Evolutionary conservation across 2,888 invertebrate genomes (phyloP).

Genomic region (Cerastis leucographa): DNA sequence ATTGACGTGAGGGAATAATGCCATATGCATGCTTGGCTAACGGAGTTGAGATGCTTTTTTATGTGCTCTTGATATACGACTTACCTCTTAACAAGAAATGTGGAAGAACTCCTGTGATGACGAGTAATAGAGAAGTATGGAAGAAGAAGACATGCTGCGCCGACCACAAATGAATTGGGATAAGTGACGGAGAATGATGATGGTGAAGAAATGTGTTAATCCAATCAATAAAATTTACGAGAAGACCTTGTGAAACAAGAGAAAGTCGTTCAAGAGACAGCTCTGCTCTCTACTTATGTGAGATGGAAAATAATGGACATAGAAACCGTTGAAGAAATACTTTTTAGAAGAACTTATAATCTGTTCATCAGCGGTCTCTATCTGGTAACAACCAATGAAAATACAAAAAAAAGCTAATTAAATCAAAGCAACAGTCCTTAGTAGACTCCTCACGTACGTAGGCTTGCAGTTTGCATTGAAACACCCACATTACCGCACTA

Average conservation of each 20-base stretch:
- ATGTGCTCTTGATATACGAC: not conserved
- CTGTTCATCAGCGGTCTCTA: constrained; percentile 2
- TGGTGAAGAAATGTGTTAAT: not conserved
- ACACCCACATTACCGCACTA: constrained; percentile 34
- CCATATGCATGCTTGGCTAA: not conserved
- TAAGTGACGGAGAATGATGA: no score
- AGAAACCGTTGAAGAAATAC: not conserved
- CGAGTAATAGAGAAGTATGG: no score
- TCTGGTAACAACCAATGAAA: constrained; percentile 33
- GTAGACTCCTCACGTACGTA: not conserved
- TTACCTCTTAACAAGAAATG: not conserved
- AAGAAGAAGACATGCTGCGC: no score
- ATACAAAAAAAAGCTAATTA: constrained; percentile 20
- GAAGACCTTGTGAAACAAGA: not conserved
- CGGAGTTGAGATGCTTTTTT: not conserved
- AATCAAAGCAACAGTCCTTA: constrained; percentile 4
- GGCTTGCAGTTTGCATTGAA: constrained; percentile 31
- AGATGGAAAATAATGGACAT: not conserved
- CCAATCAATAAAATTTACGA: not conserved
- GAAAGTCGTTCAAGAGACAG: not conserved
- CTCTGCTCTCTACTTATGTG: not conserved
- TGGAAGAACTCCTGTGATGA: no score
- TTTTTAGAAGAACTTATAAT: not conserved
- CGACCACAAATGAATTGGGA: no score
- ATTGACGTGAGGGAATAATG: constrained; percentile 3